These are phyloP conservation scores for Acridotheres tristis DNA, from an alignment of 2,797 vertebrate species.

Conservation along the genomic window DNA sequence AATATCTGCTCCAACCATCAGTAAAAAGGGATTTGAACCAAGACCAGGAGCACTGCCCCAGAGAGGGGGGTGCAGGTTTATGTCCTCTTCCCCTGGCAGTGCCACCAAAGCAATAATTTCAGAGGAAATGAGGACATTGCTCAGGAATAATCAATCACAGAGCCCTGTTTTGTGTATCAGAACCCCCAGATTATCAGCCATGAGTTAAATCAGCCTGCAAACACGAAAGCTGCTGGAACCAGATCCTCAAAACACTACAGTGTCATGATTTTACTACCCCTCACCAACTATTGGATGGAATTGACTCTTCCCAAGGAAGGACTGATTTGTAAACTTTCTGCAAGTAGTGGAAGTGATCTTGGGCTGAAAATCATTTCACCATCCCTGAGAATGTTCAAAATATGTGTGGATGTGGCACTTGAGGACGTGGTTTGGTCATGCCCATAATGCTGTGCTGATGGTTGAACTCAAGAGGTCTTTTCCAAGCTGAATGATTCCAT, in stretches of 20 bases:
- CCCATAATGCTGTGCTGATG: not conserved
- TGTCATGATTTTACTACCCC: not conserved
- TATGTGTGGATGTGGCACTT: not conserved
- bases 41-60: rapidly evolving
- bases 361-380: not conserved
- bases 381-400: not conserved
- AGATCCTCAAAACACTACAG: not conserved
- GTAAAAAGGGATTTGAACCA: not conserved
- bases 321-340: not conserved
- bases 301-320: not conserved
- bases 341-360: not conserved
- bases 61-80: not conserved
- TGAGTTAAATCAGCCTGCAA: not conserved
- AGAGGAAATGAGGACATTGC: not conserved
- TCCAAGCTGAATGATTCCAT: not conserved
- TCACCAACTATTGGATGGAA: not conserved
- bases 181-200: not conserved
- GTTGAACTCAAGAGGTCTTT: not conserved
- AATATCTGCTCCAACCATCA: not conserved
- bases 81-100: rapidly evolving
- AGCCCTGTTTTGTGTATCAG: not conserved
- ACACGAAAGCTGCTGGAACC: not conserved
- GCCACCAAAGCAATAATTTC: not conserved
- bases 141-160: not conserved
- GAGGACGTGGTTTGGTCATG: not conserved